Evolutionary conservation across 1,140 invertebrate genomes (phyloP).

Genomic region (Trachymyrmex cornetzi): DNA sequence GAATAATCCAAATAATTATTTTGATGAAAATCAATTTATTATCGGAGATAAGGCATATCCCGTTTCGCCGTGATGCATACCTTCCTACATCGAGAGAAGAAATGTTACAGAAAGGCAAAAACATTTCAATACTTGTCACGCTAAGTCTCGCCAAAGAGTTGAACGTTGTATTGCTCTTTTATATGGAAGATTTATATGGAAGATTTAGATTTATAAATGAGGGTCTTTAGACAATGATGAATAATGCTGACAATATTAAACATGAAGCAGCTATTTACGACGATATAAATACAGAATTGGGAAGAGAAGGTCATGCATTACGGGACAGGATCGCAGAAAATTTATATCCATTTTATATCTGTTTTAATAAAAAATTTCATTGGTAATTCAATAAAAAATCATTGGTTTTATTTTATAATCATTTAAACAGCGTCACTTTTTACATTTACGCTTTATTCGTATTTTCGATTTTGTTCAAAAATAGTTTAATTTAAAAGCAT

Average conservation of each 20-base stretch:
- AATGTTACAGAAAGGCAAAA: conserved; percentile 9
- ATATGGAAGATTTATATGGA: conserved; percentile 38
- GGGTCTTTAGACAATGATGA: not conserved
- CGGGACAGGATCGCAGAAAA: conserved; percentile 14
- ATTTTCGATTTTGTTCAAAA: conserved; percentile 11
- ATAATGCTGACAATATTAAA: conserved; percentile 17
- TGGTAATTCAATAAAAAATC: too few species aligned
- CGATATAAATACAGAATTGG: not conserved
- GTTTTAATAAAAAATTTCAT: conserved; percentile 24
- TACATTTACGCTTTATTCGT: conserved; percentile 1
- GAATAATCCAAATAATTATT: not conserved
- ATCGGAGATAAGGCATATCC: conserved; percentile 10
- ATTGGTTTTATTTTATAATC: conserved; percentile 11
- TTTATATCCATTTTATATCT: too few species aligned
- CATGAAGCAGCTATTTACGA: conserved; percentile 6
- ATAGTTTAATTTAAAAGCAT: conserved; percentile 13
- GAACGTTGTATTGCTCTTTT: conserved; percentile 36
- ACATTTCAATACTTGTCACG: conserved; percentile 11
- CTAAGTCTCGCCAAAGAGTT: conserved; percentile 52
- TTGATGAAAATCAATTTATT: not conserved
- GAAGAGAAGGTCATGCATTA: conserved; percentile 9
- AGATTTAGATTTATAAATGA: conserved; percentile 33
- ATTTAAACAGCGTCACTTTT: not conserved
- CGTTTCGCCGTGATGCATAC: not conserved
- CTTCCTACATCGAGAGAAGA: conserved; percentile 1